Evolutionary conservation across 2,797 vertebrate genomes (phyloP).

Genomic region (Labroides dimidiatus): DNA sequence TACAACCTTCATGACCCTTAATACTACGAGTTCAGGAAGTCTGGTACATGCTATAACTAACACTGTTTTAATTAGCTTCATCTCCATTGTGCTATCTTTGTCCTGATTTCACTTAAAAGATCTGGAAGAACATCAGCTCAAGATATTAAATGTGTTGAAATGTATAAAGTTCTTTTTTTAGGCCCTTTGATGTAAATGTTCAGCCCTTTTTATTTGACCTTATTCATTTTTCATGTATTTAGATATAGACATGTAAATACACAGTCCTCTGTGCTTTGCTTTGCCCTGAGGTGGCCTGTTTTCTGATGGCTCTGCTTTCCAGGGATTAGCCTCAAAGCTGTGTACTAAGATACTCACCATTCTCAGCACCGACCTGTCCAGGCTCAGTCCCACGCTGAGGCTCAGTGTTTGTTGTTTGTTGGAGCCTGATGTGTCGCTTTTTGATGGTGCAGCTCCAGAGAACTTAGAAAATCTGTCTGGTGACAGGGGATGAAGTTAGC

Average conservation of each 20-base stretch:
- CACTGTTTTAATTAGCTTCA: constrained; percentile 6
- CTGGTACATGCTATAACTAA: constrained; percentile 3
- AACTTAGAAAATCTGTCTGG: constrained; percentile 23
- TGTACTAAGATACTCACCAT: constrained; percentile 47
- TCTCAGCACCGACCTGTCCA: constrained; percentile 47
- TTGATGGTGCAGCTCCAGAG: constrained; percentile 19
- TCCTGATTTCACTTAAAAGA: constrained; percentile 1
- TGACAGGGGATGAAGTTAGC: constrained; percentile 24
- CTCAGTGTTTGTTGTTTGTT: constrained; percentile 58
- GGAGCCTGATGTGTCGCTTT: constrained; percentile 33
- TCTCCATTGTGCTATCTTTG: constrained; percentile 4
- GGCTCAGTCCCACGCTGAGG: constrained; percentile 56
- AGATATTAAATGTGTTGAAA: not conserved
- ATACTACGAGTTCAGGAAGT: constrained; percentile 11
- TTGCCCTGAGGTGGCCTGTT: constrained; percentile 60
- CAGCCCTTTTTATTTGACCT: not conserved
- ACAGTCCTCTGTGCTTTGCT: constrained; percentile 4
- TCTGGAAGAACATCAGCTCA: not conserved
- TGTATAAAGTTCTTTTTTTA: not conserved
- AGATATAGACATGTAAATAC: not conserved
- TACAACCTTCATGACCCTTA: constrained; percentile 6
- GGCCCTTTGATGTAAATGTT: not conserved
- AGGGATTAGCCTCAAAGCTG: constrained; percentile 78
- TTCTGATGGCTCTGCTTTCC: constrained; percentile 65
- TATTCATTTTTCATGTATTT: not conserved